phyloP scores from a whole-genome alignment of 1,140 invertebrate genomes.

The Drosophila kohkoa region DNA sequence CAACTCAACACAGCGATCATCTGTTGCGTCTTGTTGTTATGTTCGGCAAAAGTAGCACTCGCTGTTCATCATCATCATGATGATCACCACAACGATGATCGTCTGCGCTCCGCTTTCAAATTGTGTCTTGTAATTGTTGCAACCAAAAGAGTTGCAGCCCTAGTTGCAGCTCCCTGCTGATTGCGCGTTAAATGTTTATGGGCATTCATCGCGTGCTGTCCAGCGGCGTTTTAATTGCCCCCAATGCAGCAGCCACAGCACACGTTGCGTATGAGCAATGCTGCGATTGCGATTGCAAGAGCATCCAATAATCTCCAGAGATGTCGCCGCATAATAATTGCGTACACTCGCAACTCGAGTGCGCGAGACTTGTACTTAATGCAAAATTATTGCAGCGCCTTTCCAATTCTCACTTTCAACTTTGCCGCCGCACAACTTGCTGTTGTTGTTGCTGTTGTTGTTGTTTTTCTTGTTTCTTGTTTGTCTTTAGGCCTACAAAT shows the following conservation, averaged over 20 bases:
- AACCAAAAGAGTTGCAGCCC: constrained; percentile 28
- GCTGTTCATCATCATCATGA: constrained; percentile 17
- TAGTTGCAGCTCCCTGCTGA: constrained; percentile 56
- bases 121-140: constrained; percentile 51
- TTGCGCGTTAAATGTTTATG: constrained; percentile 81
- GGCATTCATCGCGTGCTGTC: constrained; percentile 79
- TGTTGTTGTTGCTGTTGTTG: constrained; percentile 4
- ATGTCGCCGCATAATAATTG: constrained; percentile 82
- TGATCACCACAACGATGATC: too few species aligned
- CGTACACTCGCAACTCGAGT: constrained; percentile 35
- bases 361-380: constrained; percentile 68
- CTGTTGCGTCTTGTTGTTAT: constrained; percentile 25
- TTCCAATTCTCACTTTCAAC: constrained; percentile 77
- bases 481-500: constrained; percentile 64
- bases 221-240: constrained; percentile 75
- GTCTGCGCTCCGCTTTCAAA: constrained; percentile 30
- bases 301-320: constrained; percentile 78
- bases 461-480: constrained; percentile 29
- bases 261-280: constrained; percentile 79
- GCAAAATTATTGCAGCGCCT: constrained; percentile 81
- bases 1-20: constrained; percentile 26
- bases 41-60: constrained; percentile 41
- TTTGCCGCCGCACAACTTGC: constrained; percentile 53
- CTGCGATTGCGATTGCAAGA: constrained; percentile 30
- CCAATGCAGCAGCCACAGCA: constrained; percentile 50